Base-by-base conservation (phyloP, 2,888 invertebrate genomes). In the Ophion costatus region DNA sequence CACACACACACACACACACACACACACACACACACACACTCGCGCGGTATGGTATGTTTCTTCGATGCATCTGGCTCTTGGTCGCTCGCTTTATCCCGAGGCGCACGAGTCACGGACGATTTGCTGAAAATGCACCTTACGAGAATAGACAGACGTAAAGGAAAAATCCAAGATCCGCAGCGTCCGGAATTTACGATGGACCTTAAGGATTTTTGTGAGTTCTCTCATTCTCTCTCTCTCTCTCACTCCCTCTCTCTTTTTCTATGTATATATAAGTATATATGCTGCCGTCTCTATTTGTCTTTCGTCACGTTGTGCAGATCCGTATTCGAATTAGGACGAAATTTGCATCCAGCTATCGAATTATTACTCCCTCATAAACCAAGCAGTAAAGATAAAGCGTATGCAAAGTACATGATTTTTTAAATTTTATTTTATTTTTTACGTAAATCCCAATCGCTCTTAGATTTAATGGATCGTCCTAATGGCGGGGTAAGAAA, bases 51-150 rank as follows among this genome's bases (percentile, higher is more conserved):
- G 57, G 74, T 80, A 74, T 71, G 45, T 66, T 77, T 29, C 73
- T 57, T 61, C 77, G 83, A 85, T 74, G 69, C 78, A 75, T 84
- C 75, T 73, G 63, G 77, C 63, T 80, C 57, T 74, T 78, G 76
- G 80, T 81, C 82, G 69, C 70, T 71, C 24, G 69, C 42, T 75
- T 80, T 83, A 83, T 80, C 83, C 74, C 69, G 80, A 67, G 83
- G 83, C 84, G 80, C 82, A 73, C 82, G 71, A 87, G 86, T 86
- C 86, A 86, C 84, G 86, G 86, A 87, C 83, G 84, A 86, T 87
- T 84, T 87, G 83, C 79, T 83, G 83, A 83, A 85, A 87, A 85
- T 61, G 80, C 76, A 82, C 61, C 67, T 67, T 73, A 80, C 80
- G 42, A 69, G 70, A 73, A 71, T 42, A 22, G 22, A 7, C n/a